A percentile compares a stretch with the other conserved stretches of the same genome.
Conservation (phyloP, 1,140 invertebrate species). For the Nephila pilipes region DNA sequence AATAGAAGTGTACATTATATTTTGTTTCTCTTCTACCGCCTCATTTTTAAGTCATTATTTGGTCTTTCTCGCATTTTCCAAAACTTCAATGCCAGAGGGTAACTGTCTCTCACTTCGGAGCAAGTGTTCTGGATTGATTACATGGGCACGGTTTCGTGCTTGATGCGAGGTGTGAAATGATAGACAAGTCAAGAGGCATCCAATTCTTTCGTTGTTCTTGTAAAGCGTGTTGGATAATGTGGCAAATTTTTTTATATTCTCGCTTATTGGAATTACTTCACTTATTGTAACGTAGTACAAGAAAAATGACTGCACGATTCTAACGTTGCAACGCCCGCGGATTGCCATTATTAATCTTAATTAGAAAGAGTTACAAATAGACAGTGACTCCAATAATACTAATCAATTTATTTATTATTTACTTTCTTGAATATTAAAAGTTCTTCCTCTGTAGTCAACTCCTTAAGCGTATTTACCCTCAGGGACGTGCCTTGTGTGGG, state of each 20-base stretch:
- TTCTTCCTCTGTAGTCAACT: too few species aligned
- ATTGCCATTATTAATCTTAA: too few species aligned
- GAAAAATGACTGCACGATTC: too few species aligned
- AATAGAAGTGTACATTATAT: background rate
- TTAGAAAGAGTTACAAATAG: too few species aligned
- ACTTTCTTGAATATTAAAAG: too few species aligned
- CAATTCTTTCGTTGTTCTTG: background rate
- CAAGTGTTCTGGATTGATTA: background rate
- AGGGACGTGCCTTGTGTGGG: too few species aligned
- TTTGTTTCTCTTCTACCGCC: background rate
- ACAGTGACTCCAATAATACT: too few species aligned
- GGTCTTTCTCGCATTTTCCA: conserved; percentile 21
- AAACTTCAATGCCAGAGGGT: background rate
- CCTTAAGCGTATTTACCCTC: too few species aligned
- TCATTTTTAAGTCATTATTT: conserved; percentile 40
- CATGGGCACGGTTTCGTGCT: background rate
- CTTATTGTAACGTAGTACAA: too few species aligned
- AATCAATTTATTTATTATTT: too few species aligned
- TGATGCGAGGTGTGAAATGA: background rate
- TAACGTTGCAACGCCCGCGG: too few species aligned
- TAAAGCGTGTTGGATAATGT: background rate
- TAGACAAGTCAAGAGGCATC: background rate
- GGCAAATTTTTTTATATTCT: background rate
- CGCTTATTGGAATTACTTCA: too few species aligned
- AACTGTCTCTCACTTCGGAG: background rate